Conservation (phyloP, 2,113 vertebrate genomes). For the Cyprinodon tularosa region DNA sequence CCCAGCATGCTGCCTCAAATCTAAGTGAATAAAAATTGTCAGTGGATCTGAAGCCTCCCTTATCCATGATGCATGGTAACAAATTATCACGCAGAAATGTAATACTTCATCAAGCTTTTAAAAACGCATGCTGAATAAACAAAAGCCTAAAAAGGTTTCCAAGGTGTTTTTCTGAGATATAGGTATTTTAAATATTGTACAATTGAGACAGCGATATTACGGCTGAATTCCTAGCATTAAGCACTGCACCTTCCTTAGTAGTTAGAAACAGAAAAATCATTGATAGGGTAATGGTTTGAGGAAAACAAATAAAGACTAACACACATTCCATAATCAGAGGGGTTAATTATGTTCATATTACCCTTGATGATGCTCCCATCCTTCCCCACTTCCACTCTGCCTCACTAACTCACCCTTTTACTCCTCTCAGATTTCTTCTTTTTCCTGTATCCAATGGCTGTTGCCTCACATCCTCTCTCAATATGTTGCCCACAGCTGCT, state of each 20-base stretch:
- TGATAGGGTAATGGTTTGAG: conserved; percentile 63
- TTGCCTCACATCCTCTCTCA: conserved; percentile 62
- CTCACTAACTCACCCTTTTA: conserved; percentile 34
- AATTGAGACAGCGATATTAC: conserved; percentile 30
- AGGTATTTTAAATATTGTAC: conserved; percentile 34
- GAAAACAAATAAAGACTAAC: conserved; percentile 61
- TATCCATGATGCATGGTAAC: too few relatives aligned
- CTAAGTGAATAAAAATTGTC: too few relatives aligned
- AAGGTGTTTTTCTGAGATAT: conserved; percentile 38
- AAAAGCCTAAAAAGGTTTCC: conserved; percentile 32
- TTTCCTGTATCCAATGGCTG: conserved; percentile 35
- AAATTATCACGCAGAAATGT: too few relatives aligned
- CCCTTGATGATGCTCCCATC: conserved; percentile 63
- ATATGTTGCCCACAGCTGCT: conserved; percentile 78
- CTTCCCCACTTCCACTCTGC: conserved; percentile 20
- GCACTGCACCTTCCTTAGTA: conserved; percentile 57
- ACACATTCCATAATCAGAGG: conserved; percentile 68
- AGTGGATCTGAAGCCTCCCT: too few relatives aligned
- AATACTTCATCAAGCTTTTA: too few relatives aligned
- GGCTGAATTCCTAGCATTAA: conserved; percentile 58
- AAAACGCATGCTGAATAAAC: too few relatives aligned
- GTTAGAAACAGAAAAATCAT: conserved; percentile 60
- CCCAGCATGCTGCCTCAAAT: too few relatives aligned
- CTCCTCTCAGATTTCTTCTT: conserved; percentile 41
- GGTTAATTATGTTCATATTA: conserved; percentile 74